Evolutionary conservation across 35 echinoderm and acorn worm genomes (phyloP).

Genomic region (Apostichopus parvimensis): DNA sequence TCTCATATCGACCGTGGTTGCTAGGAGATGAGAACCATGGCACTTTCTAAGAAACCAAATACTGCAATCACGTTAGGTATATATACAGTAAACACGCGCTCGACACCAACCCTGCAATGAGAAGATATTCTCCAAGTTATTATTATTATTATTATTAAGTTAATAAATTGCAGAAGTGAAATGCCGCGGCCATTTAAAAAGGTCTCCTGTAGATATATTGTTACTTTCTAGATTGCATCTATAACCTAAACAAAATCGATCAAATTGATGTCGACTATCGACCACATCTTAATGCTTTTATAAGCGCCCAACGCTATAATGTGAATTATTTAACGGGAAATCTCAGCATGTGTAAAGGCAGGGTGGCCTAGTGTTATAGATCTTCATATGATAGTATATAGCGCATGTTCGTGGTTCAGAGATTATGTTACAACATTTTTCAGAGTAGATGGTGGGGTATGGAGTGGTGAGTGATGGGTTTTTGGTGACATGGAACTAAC

Average conservation of each 20-base stretch:
- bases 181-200: background rate
- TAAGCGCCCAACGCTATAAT: too few species aligned
- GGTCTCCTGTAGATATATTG: background rate
- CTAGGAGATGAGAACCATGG: background rate
- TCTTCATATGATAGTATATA: too few species aligned
- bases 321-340: too few species aligned
- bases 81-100: background rate
- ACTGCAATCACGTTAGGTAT: background rate
- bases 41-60: background rate
- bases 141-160: background rate
- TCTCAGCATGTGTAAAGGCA: too few species aligned
- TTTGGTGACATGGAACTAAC: too few species aligned
- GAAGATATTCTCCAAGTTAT: background rate
- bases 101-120: background rate
- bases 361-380: too few species aligned
- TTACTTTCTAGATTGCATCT: background rate
- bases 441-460: too few species aligned
- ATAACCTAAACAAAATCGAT: background rate
- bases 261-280: background rate
- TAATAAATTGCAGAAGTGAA: background rate
- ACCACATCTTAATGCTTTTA: background rate
- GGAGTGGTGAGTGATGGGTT: too few species aligned
- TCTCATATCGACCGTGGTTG: background rate
- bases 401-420: too few species aligned
- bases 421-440: too few species aligned